phyloP scores from a whole-genome alignment of 2,797 vertebrate genomes.

The Tiaroga cobitis region DNA sequence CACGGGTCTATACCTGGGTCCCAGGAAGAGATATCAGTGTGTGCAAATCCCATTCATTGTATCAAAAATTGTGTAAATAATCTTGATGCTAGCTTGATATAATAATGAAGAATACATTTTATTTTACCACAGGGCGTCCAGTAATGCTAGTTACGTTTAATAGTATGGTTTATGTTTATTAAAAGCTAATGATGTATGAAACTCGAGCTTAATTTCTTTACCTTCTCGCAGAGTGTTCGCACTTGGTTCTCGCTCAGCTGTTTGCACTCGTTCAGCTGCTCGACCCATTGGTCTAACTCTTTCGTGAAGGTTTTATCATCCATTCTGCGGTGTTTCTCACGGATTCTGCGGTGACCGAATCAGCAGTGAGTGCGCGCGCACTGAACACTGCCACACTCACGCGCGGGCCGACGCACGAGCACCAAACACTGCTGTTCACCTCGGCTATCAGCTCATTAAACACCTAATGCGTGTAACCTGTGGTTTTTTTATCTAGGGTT shows the following conservation, averaged over 20 bases:
- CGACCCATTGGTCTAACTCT: conserved; percentile 94
- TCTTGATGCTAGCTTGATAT: background rate
- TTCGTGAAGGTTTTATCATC: conserved; percentile 92
- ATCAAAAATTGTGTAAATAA: background rate
- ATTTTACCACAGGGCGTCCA: background rate
- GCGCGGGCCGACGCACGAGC: conserved; percentile 16
- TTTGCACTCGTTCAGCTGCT: conserved; percentile 96
- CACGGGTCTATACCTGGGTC: too few species aligned
- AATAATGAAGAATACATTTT: background rate
- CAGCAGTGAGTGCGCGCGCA: background rate
- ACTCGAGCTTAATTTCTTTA: conserved; percentile 67
- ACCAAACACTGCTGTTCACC: conserved; percentile 9
- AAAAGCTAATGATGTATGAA: background rate
- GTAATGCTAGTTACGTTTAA: background rate
- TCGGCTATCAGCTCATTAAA: background rate
- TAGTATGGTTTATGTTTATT: background rate
- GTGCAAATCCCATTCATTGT: background rate
- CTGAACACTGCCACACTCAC: conserved; percentile 4
- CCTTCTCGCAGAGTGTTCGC: conserved; percentile 96
- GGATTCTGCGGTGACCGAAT: background rate
- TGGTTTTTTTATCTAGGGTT: background rate
- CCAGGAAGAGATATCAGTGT: background rate
- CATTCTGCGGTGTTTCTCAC: conserved; percentile 61
- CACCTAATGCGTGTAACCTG: background rate
- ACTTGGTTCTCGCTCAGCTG: conserved; percentile 97